Percentiles rank a stretch among this genome's conserved stretches.
Evolutionary conservation across 2,888 invertebrate species (phyloP).

Genomic region (Beris chalybata): DNA sequence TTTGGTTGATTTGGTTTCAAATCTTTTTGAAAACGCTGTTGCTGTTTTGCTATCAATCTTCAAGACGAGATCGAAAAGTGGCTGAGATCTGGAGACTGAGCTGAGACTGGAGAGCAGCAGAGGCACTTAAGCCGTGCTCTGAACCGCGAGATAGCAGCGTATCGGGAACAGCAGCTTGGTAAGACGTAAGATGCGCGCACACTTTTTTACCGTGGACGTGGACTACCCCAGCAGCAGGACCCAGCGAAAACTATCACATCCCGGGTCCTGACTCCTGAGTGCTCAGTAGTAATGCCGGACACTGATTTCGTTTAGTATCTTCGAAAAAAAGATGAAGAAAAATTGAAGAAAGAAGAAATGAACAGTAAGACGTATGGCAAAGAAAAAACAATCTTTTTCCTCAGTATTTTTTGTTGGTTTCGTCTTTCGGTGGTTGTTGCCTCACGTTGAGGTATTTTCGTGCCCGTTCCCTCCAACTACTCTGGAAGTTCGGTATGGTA

Average conservation of each 20-base stretch:
- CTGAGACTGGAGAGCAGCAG: too few species aligned
- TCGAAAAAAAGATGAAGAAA: too few species aligned
- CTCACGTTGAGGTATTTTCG: conserved; percentile 21
- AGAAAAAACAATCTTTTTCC: conserved; percentile 9
- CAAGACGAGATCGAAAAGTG: conserved; percentile 11
- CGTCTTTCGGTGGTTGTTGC: conserved; percentile 26
- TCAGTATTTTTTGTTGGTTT: not conserved
- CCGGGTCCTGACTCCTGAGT: conserved; percentile 13
- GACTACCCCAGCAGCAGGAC: too few species aligned
- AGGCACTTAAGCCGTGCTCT: conserved; percentile 27
- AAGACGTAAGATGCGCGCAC: conserved; percentile 3
- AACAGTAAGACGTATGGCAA: not conserved
- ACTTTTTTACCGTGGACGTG: conserved; percentile 7
- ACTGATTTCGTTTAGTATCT: conserved; percentile 19
- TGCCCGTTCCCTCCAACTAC: conserved; percentile 25
- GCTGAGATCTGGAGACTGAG: not conserved
- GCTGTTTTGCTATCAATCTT: conserved; percentile 18
- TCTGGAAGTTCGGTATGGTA: conserved; percentile 24
- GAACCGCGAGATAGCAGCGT: conserved; percentile 1
- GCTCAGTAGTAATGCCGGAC: not conserved
- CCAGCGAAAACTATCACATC: conserved; percentile 10
- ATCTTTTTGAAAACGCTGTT: too few species aligned
- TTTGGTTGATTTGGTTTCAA: conserved; percentile 6
- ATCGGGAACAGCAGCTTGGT: not conserved
- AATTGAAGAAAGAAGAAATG: too few species aligned